Conservation (phyloP, 2,888 invertebrate species). For the Ethmia dodecea region DNA sequence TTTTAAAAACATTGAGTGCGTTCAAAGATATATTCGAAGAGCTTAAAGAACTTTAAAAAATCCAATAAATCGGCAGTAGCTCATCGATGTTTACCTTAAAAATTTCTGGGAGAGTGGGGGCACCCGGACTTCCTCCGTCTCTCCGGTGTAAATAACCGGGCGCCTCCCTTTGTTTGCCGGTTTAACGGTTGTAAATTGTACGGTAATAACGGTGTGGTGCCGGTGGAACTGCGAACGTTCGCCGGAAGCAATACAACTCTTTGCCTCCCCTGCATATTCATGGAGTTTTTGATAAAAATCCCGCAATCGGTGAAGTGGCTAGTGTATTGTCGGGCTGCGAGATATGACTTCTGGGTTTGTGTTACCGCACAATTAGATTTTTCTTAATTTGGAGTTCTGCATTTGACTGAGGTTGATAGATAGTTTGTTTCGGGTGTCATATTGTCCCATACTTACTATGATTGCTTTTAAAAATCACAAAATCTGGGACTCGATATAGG, state of each 20-base stretch:
- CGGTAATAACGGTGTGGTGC: constrained; percentile 40
- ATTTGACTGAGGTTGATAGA: too few species aligned
- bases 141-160: constrained; percentile 44
- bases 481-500: too few species aligned
- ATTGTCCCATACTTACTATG: too few species aligned
- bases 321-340: constrained; percentile 6
- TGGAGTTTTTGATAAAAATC: constrained; percentile 34
- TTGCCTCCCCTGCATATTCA: constrained; percentile 43
- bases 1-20: too few species aligned
- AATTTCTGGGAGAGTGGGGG: constrained; percentile 26
- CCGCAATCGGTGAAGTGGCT: constrained; percentile 25
- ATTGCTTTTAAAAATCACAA: too few species aligned
- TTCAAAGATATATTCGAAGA: too few species aligned
- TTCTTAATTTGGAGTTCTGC: too few species aligned
- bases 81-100: constrained; percentile 40
- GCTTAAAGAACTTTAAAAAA: too few species aligned
- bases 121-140: constrained; percentile 39
- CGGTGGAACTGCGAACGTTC: constrained; percentile 21
- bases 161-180: constrained; percentile 47
- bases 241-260: constrained; percentile 43
- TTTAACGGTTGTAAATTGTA: constrained; percentile 54
- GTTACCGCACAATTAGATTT: too few species aligned
- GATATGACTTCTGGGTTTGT: not conserved
- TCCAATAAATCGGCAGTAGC: constrained; percentile 29
- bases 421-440: too few species aligned